Base-by-base conservation (phyloP, 2,797 vertebrate species). In the Gouania willdenowi region DNA sequence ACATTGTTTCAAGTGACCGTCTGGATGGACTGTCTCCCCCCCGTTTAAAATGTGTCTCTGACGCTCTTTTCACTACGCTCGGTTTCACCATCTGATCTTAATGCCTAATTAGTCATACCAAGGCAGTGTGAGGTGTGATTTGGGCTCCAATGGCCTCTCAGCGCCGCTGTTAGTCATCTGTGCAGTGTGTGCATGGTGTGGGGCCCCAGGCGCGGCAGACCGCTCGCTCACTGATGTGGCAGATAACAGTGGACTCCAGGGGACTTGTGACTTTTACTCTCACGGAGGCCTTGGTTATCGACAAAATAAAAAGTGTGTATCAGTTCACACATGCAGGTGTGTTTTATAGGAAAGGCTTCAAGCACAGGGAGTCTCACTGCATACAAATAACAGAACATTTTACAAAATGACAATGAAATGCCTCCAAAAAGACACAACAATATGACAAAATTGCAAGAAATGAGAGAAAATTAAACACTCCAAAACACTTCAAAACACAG, bases 101-200 rank as follows among this genome's bases (percentile, higher is more conserved):
- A 45, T 44, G 77, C 61, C 63, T 82, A 79, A 81, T 83, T 82
- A 74, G 77, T 81, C 77, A 70, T 75, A 65, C 39, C 17, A 57
- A 75, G 56, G 56, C 66, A 38, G 67, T 54, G 67, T 49, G 59
- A 75, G 70, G 77, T 79, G 71, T 81, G 77, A 79, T 80, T 66
- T 65, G 79, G 73, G 75, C 67, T 74, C 58, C 63, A 54, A 66
- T 78, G 60, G 65, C 72, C 71, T 63, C 58, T 59, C 41, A 13
- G 77, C 61, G 63, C 48, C 10, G 42, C 69, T 70, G 67, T 68
- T 63, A 66, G 69, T 69, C 53, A 68, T 61, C 48, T 52, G 68
- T 51, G 71, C 65, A 55, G 64, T 15, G 53, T 51, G n/a, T n/a
- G n/a, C n/a, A n/a, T n/a, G 52, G 50, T 44, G 67, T 77, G 70